These are phyloP conservation scores for Enteromius radiatus DNA, from an alignment of 2,797 vertebrate species.

Conservation along the genomic window DNA sequence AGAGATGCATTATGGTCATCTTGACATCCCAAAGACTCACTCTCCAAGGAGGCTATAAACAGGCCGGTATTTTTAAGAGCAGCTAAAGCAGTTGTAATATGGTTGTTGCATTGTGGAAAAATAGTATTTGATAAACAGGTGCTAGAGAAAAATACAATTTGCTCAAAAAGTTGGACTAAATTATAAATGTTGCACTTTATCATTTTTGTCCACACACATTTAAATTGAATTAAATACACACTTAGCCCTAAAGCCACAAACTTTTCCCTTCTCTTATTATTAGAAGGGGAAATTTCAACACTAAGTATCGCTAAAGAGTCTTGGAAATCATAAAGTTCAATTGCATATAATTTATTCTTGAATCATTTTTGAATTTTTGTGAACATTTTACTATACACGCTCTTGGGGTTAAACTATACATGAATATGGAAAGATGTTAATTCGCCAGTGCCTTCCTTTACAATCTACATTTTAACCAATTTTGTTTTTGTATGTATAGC, in stretches of 20 bases:
- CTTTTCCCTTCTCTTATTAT: neutral
- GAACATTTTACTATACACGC: neutral
- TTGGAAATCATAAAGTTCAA: neutral
- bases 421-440: neutral
- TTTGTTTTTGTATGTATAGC: neutral
- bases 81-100: conserved; percentile 76
- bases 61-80: conserved; percentile 77
- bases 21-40: conserved; percentile 65
- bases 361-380: too few species aligned
- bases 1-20: conserved; percentile 61
- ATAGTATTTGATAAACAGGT: conserved; percentile 74
- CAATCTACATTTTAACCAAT: neutral
- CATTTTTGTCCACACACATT: neutral
- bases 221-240: neutral
- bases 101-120: conserved; percentile 75
- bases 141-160: conserved; percentile 42
- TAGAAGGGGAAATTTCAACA: neutral
- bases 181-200: neutral
- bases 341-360: too few species aligned
- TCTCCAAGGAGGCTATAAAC: conserved; percentile 69
- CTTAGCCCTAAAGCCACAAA: neutral
- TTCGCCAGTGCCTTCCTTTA: neutral
- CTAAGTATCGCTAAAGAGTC: neutral
- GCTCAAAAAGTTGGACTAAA: neutral
- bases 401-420: neutral